Evolutionary conservation across 2,888 invertebrate genomes (phyloP).

Genomic region (Oscheius myriophilus): DNA sequence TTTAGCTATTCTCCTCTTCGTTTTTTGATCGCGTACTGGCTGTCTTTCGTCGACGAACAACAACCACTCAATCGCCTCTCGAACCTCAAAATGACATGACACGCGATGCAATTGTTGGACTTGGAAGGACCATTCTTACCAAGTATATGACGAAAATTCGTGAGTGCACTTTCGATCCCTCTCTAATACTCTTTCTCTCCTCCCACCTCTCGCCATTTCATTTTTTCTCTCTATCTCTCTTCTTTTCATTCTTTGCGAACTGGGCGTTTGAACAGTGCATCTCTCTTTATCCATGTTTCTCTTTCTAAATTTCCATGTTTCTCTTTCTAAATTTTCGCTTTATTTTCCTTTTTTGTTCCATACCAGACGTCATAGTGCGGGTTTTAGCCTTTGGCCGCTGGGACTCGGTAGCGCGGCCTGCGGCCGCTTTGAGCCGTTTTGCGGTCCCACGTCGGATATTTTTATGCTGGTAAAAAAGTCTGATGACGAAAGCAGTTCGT

Average conservation of each 20-base stretch:
- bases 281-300: too few relatives aligned
- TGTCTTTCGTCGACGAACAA: constrained; percentile 20
- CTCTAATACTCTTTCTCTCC: background rate
- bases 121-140: constrained; percentile 26
- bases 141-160: constrained; percentile 25
- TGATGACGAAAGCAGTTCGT: too few relatives aligned
- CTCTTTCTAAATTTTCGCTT: too few relatives aligned
- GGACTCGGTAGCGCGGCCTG: too few relatives aligned
- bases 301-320: too few relatives aligned
- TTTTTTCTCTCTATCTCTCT: background rate
- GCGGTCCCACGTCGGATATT: too few relatives aligned
- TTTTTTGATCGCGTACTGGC: constrained; percentile 24
- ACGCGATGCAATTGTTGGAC: constrained; percentile 17
- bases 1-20: constrained; percentile 15
- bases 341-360: too few relatives aligned
- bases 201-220: background rate
- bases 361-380: too few relatives aligned
- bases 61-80: background rate
- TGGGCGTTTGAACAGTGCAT: too few relatives aligned
- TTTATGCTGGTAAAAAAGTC: too few relatives aligned
- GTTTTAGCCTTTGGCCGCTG: too few relatives aligned
- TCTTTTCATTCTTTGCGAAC: background rate
- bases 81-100: constrained; percentile 23
- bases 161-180: constrained; percentile 3
- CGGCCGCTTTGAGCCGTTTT: too few relatives aligned